Conservation (phyloP, 2,113 vertebrate genomes). For the Pristiophorus japonicus region DNA sequence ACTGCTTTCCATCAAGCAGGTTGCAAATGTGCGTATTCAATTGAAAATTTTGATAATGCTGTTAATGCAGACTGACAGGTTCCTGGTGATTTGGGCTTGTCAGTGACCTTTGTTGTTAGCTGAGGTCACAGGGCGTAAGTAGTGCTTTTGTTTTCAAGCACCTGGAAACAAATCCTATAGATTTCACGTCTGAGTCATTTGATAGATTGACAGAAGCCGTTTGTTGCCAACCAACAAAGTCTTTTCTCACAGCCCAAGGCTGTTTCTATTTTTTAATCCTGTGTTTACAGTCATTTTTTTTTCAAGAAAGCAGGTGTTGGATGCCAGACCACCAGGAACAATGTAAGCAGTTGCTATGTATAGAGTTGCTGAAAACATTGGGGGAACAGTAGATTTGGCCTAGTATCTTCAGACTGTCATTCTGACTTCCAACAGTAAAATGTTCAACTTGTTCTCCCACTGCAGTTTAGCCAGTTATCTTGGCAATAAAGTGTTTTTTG, state of each 20-base stretch:
- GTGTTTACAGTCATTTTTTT: conserved; percentile 35
- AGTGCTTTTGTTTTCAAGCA: conserved; percentile 37
- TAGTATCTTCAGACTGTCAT: neutral
- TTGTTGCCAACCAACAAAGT: conserved; percentile 33
- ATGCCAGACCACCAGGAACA: conserved; percentile 28
- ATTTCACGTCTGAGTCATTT: conserved; percentile 29
- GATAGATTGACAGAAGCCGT: conserved; percentile 30
- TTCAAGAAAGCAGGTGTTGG: conserved; percentile 34
- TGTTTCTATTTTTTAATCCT: conserved; percentile 29
- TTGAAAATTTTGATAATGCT: conserved; percentile 21
- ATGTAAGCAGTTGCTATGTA: neutral
- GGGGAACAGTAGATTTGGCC: no score
- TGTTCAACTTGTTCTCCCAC: neutral
- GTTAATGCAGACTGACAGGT: conserved; percentile 27
- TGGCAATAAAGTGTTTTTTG: neutral
- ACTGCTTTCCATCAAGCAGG: conserved; percentile 8
- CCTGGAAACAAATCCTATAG: conserved; percentile 38
- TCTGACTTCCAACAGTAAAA: neutral
- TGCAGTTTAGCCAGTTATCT: neutral
- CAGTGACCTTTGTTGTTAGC: conserved; percentile 30
- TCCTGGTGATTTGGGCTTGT: conserved; percentile 30
- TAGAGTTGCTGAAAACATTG: conserved; percentile 17
- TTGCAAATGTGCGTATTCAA: conserved; percentile 19
- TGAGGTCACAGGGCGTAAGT: conserved; percentile 22
- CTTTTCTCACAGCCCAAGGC: neutral